Conservation (phyloP, 2,113 vertebrate species). For the Hyla sarda region DNA sequence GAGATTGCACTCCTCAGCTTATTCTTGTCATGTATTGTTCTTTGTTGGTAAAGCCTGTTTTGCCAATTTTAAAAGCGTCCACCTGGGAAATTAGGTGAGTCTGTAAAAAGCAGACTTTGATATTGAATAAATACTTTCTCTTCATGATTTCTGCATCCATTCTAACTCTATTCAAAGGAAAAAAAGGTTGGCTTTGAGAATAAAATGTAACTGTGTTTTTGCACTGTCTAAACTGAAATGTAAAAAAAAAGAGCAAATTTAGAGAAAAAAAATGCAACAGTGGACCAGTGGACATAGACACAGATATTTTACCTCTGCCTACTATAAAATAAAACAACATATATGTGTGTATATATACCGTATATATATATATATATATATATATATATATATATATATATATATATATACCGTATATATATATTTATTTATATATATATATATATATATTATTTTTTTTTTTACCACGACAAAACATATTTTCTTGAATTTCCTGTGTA, state of each 20-base stretch:
- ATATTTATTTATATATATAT: no score
- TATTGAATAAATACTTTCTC: conserved; percentile 52
- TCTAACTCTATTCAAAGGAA: conserved; percentile 29
- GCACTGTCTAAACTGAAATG: background rate
- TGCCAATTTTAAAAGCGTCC: conserved; percentile 56
- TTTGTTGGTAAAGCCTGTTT: conserved; percentile 55
- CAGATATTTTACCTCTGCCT: background rate
- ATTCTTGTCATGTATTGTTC: conserved; percentile 58
- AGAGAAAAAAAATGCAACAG: background rate
- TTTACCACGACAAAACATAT: no score
- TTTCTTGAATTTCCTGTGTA: no score
- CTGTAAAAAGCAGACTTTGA: conserved; percentile 51
- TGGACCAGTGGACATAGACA: no score
- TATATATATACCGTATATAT: no score
- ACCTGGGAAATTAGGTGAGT: conserved; percentile 57
- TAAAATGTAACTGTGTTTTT: conserved; percentile 18
- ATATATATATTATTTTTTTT: no score
- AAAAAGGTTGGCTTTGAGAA: conserved; percentile 13
- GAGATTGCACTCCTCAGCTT: conserved; percentile 53
- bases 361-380: no score
- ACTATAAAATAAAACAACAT: no score
- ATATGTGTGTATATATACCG: no score
- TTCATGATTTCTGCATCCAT: conserved; percentile 39
- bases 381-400: no score
- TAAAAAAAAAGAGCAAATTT: background rate